Evolutionary conservation across 1,140 invertebrate genomes (phyloP).

Genomic region (Andricus grossulariae): DNA sequence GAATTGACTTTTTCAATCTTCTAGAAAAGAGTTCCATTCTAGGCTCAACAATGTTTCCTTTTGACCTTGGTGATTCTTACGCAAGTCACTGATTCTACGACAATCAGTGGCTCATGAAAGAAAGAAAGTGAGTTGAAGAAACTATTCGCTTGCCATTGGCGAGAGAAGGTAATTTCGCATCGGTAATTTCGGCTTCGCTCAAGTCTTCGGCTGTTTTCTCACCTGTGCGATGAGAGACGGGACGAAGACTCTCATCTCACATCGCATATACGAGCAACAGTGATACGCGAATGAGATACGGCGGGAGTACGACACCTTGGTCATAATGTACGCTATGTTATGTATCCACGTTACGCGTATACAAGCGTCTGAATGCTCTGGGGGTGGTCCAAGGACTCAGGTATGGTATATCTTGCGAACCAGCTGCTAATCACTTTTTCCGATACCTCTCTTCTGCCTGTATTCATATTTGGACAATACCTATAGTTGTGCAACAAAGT

Average conservation of each 20-base stretch:
- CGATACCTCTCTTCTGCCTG: too few species aligned
- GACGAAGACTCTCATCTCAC: slow-evolving; percentile 19
- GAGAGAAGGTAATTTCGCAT: slow-evolving; percentile 17
- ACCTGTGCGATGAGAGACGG: slow-evolving; percentile 19
- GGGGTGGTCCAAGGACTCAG: slow-evolving; percentile 8
- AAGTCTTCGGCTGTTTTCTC: background rate
- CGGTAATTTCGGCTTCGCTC: too few species aligned
- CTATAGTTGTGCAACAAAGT: too few species aligned
- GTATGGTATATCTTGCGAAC: too few species aligned
- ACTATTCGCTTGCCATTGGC: slow-evolving; percentile 15
- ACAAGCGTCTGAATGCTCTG: background rate
- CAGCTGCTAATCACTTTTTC: too few species aligned
- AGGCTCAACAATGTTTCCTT: too few species aligned
- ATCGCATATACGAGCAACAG: slow-evolving; percentile 25
- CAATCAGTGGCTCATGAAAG: background rate
- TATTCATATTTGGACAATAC: too few species aligned
- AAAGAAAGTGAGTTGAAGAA: slow-evolving; percentile 19
- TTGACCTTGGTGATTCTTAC: background rate
- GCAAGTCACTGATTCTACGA: background rate
- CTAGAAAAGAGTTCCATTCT: too few species aligned
- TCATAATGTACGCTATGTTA: slow-evolving; percentile 56
- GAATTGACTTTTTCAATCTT: too few species aligned
- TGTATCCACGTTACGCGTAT: slow-evolving; percentile 33
- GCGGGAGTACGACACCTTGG: slow-evolving; percentile 33
- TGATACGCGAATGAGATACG: slow-evolving; percentile 41